Base-by-base conservation (phyloP, 2,888 invertebrate species). In the Leptopilina myrica region DNA sequence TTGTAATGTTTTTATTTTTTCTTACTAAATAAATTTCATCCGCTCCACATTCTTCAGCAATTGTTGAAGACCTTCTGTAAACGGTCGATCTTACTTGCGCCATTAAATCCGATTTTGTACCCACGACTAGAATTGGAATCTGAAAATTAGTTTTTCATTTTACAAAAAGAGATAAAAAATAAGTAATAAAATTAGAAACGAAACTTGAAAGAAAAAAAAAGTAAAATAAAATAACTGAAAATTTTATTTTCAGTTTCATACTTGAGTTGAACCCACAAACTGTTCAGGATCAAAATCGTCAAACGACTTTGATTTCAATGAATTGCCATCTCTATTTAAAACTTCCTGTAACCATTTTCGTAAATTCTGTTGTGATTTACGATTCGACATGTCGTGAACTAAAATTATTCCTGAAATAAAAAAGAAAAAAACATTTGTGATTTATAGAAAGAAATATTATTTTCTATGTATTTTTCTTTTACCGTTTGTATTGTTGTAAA, bases 311-410 rank as follows among this genome's bases (percentile, higher is more conserved):
- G 88, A 85, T 83, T 87, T 91, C 20, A 85, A 87, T 59, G 85
- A 83, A 89, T 89, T 93, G 79, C 93, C 93, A 83, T 96, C 96
- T 89, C 95, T 95, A 90, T 96, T 96, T 73, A 98, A 91, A 82
- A 98, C 96, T 93, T 99, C 98, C 65, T 96, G 95, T 1, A 99
- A 92, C 99, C 99, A 99, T 91, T 97, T 97, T 83, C 96, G 95
- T 80, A 99, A 93, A 92, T 99, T 98, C 81, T 96, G 95, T 91
- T 99, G 98, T 78, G 98, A 98, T 92, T 99, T 99, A 84, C 97
- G 94, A 92, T 99, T 99, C 6, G 98, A 98, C 88, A 99, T 93
- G 93, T 99, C 99, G 91, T 99, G 99, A 2, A 99, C 98, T 81
- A 99, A 93, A 86, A 99, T 97, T 56, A 99, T 96, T 81, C 96